Percentiles rank a stretch among this genome's conserved stretches.
Conservation (phyloP, 2,888 invertebrate species). For the Macroteleia sp. region DNA sequence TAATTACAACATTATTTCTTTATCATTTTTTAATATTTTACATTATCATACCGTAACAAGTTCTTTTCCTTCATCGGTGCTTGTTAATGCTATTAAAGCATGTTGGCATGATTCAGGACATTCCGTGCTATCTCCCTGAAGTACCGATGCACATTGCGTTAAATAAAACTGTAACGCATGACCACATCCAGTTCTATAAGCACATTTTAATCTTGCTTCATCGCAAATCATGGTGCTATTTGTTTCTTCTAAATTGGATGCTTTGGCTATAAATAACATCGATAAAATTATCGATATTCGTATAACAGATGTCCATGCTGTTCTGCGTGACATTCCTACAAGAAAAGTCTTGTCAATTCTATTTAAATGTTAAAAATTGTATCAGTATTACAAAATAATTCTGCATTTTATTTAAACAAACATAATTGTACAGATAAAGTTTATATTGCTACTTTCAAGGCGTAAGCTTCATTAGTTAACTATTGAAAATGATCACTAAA, state of each 20-base stretch:
- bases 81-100: conserved; percentile 91
- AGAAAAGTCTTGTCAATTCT: no score
- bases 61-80: conserved; percentile 91
- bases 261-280: conserved; percentile 66
- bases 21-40: no score
- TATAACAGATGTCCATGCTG: conserved; percentile 70
- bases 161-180: conserved; percentile 91
- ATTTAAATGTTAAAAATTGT: no score
- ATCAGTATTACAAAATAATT: no score
- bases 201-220: conserved; percentile 89
- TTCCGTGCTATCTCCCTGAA: conserved; percentile 85
- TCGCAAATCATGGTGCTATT: conserved; percentile 85
- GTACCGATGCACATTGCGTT: conserved; percentile 88
- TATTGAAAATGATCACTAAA: no score
- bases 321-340: conserved; percentile 74
- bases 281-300: conserved; percentile 69
- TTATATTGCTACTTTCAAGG: no score
- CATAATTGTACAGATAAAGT: no score
- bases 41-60: conserved; percentile 90
- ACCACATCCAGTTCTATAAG: conserved; percentile 90
- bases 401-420: no score
- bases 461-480: no score
- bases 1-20: no score
- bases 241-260: conserved; percentile 53
- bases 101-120: conserved; percentile 91